Conservation (phyloP, 1,140 invertebrate species). For the Drosophila kepulauana region DNA sequence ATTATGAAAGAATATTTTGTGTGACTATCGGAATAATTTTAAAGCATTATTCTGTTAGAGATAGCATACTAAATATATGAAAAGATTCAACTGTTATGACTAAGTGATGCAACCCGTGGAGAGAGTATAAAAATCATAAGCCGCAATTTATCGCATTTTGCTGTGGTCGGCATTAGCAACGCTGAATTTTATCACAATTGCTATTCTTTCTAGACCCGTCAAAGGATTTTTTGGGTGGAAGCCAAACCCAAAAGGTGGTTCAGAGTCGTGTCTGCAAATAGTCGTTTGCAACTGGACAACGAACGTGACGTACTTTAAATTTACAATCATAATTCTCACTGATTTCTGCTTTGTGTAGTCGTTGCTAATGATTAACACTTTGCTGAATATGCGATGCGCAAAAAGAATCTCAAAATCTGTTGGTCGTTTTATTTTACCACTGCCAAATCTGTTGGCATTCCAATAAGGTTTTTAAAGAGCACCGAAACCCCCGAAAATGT, state of each 20-base stretch:
- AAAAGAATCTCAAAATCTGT: background rate
- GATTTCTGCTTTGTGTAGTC: conserved; percentile 56
- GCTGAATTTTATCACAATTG: conserved; percentile 83
- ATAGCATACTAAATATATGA: no score
- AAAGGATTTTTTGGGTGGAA: conserved; percentile 52
- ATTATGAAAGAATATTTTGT: no score
- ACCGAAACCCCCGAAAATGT: conserved; percentile 20
- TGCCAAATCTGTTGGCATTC: conserved; percentile 13
- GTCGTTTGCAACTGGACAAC: conserved; percentile 64
- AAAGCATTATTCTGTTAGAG: no score
- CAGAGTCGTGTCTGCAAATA: background rate
- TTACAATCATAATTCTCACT: conserved; percentile 76
- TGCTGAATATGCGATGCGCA: background rate
- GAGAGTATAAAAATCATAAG: conserved; percentile 50
- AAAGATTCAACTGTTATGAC: background rate
- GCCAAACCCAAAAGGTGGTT: conserved; percentile 47
- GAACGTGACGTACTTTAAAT: conserved; percentile 54
- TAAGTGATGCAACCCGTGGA: background rate
- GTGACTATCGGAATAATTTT: no score
- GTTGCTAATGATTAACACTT: conserved; percentile 76
- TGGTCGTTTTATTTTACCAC: background rate
- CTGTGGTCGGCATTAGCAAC: conserved; percentile 81
- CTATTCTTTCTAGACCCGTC: conserved; percentile 68
- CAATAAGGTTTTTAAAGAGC: conserved; percentile 53
- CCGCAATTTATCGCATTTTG: conserved; percentile 79